Percentiles rank a stretch among this genome's conserved stretches.
phyloP scores from a whole-genome alignment of 1,140 invertebrate genomes.

The Camponotus floridanus region DNA sequence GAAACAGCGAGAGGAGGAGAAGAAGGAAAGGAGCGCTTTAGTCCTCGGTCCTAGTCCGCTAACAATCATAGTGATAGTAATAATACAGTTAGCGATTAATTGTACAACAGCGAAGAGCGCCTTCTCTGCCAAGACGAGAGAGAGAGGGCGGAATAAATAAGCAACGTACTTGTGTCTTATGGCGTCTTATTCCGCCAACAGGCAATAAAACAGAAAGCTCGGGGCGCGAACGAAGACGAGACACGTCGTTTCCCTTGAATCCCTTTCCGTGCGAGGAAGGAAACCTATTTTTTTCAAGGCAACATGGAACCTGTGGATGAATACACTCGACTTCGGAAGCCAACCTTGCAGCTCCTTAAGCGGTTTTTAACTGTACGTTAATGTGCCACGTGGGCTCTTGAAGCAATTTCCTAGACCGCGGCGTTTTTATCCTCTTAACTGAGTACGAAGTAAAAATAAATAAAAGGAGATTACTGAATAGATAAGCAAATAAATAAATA shows the following conservation, averaged over 20 bases:
- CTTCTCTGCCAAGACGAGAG: constrained; percentile 29
- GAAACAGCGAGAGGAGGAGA: not conserved
- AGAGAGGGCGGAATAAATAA: constrained; percentile 62
- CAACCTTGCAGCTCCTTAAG: constrained; percentile 54
- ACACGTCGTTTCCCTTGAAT: constrained; percentile 4
- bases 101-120: constrained; percentile 58
- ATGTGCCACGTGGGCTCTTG: constrained; percentile 63
- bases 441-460: constrained; percentile 57
- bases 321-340: constrained; percentile 55
- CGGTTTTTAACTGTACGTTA: constrained; percentile 54
- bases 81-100: constrained; percentile 62
- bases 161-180: constrained; percentile 77
- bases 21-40: constrained; percentile 55
- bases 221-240: constrained; percentile 54
- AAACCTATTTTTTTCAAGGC: constrained; percentile 10
- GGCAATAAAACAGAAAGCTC: constrained; percentile 65
- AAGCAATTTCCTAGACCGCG: constrained; percentile 69
- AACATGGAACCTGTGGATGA: constrained; percentile 35
- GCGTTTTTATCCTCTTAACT: constrained; percentile 66
- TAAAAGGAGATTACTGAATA: constrained; percentile 56
- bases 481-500: constrained; percentile 69
- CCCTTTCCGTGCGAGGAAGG: constrained; percentile 17
- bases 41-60: constrained; percentile 61
- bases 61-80: constrained; percentile 73
- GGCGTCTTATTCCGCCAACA: constrained; percentile 67